phyloP scores from a whole-genome alignment of 2,888 invertebrate species.

The Thereva unica region DNA sequence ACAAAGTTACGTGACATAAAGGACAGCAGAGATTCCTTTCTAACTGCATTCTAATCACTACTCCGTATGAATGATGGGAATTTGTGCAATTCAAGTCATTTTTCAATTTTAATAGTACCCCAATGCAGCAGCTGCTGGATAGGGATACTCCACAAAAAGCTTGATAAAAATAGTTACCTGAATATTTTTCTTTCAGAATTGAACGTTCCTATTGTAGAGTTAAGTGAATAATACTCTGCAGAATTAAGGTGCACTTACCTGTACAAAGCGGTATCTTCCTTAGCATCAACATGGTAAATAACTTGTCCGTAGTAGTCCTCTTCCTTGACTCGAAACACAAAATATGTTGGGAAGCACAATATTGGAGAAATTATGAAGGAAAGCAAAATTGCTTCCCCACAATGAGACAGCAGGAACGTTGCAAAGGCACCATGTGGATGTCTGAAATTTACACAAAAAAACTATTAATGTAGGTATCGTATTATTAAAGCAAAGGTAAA shows the following conservation, averaged over 20 bases:
- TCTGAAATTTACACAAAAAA: constrained; percentile 59
- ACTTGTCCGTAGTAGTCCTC: constrained; percentile 39
- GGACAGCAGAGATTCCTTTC: no score
- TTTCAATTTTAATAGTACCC: no score
- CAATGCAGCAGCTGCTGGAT: no score
- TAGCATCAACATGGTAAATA: constrained; percentile 52
- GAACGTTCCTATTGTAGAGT: not conserved
- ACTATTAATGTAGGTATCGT: not conserved
- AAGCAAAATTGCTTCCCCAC: constrained; percentile 73
- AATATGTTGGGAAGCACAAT: constrained; percentile 81
- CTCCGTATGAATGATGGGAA: no score
- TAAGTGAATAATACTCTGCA: not conserved
- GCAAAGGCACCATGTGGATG: constrained; percentile 77
- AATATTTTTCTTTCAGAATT: not conserved
- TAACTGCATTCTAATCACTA: no score
- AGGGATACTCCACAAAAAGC: no score
- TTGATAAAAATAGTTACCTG: no score
- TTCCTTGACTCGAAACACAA: constrained; percentile 66
- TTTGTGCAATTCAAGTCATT: no score
- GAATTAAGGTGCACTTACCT: constrained; percentile 47
- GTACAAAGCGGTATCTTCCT: constrained; percentile 53
- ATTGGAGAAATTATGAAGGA: constrained; percentile 78
- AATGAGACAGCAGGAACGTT: constrained; percentile 76
- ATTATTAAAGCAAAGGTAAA: no score
- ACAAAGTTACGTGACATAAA: no score